A percentile compares a stretch with the other conserved stretches of the same genome.
Conservation (phyloP, 2,888 invertebrate species). For the Hemithea aestivaria region DNA sequence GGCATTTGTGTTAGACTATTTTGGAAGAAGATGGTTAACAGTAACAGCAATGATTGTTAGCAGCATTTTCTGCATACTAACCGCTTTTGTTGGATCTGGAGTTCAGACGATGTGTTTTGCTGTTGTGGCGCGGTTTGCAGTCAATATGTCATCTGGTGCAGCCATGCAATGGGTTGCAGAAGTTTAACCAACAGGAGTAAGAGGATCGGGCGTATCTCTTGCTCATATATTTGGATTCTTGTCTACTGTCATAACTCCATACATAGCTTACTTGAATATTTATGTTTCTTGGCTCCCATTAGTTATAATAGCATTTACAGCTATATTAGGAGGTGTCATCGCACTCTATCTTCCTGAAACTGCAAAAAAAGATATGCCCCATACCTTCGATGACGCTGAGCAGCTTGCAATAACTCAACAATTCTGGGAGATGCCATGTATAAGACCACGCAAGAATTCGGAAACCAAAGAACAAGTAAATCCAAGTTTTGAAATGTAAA, state of each 20-base stretch:
- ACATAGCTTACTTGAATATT: conserved; percentile 52
- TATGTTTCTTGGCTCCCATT: conserved; percentile 51
- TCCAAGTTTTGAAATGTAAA: conserved; percentile 27
- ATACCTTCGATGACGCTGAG: conserved; percentile 60
- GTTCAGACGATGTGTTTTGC: conserved; percentile 41
- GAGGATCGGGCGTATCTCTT: conserved; percentile 47
- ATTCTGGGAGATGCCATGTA: conserved; percentile 38
- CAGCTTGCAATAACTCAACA: conserved; percentile 38
- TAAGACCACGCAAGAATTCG: conserved; percentile 34
- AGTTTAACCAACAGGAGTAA: conserved; percentile 45
- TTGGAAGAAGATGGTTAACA: conserved; percentile 49
- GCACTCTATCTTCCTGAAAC: conserved; percentile 56
- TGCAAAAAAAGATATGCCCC: conserved; percentile 54
- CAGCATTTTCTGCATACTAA: conserved; percentile 41
- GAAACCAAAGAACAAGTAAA: conserved; percentile 25
- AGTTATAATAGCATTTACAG: conserved; percentile 34
- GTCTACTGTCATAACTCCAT: conserved; percentile 44
- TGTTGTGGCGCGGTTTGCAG: conserved; percentile 47
- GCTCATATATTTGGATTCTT: conserved; percentile 48
- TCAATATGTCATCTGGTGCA: conserved; percentile 45
- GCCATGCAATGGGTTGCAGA: conserved; percentile 52
- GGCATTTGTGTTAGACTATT: conserved; percentile 48
- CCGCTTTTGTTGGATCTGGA: conserved; percentile 39
- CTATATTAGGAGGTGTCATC: conserved; percentile 35
- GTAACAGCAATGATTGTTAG: conserved; percentile 34